These are phyloP conservation scores for Lucinisca nassula DNA, from an alignment of 2,888 invertebrate genomes.

Conservation along the genomic window DNA sequence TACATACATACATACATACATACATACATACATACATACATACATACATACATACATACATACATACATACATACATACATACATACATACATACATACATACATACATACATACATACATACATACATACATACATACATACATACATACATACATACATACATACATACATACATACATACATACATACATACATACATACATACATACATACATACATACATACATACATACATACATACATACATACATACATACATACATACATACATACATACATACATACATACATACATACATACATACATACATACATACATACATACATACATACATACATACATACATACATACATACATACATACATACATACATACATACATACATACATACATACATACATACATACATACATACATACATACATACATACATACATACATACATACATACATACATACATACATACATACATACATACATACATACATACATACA, in stretches of 20 bases:
- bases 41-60: too few relatives aligned
- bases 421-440: background rate
- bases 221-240: background rate
- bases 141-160: background rate
- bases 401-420: background rate
- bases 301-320: background rate
- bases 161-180: background rate
- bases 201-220: background rate
- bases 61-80: too few relatives aligned
- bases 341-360: background rate
- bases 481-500: background rate
- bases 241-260: background rate
- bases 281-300: background rate
- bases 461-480: background rate
- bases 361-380: background rate
- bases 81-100: background rate
- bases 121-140: background rate
- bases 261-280: background rate
- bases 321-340: background rate
- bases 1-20: too few relatives aligned
- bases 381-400: background rate
- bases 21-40: too few relatives aligned
- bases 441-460: background rate
- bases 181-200: background rate
- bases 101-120: background rate